phyloP scores from a whole-genome alignment of 2,113 vertebrate genomes.

The rat (Rattus norvegicus) region DNA sequence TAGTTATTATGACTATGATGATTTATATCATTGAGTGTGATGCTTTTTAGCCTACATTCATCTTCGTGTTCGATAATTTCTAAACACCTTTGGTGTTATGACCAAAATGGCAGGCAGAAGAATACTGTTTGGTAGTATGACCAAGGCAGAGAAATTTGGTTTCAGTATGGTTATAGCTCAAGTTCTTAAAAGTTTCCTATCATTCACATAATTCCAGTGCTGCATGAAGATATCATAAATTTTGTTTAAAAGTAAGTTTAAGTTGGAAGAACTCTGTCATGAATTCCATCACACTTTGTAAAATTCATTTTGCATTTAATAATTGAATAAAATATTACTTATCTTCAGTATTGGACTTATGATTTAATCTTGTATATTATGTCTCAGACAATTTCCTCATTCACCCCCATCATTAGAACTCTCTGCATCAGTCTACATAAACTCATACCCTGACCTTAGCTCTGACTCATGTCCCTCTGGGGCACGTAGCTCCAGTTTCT shows the following conservation, averaged over 20 bases:
- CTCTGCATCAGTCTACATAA: not conserved
- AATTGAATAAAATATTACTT: not conserved
- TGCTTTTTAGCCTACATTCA: not conserved
- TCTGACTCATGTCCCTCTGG: not conserved
- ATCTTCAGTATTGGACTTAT: not conserved
- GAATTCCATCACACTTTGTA: not conserved
- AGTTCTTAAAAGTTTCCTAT: not conserved
- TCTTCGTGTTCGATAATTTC: conserved; percentile 23
- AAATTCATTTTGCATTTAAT: not conserved
- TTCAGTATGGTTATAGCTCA: not conserved
- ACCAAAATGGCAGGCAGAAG: not conserved
- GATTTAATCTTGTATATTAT: not conserved
- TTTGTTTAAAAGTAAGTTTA: not conserved
- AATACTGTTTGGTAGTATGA: not conserved
- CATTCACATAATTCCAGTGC: not conserved
- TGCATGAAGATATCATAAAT: not conserved
- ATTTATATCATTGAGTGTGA: not conserved
- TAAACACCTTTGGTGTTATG: not conserved
- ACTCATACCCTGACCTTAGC: not conserved
- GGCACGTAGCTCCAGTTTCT: conserved; percentile 39
- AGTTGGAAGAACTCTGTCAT: not conserved
- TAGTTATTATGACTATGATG: not conserved
- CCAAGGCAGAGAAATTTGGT: not conserved
- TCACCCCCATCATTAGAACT: not conserved
- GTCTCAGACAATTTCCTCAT: not conserved